phyloP scores from a whole-genome alignment of 2,797 vertebrate genomes.

The Thripadectes ignobilis region DNA sequence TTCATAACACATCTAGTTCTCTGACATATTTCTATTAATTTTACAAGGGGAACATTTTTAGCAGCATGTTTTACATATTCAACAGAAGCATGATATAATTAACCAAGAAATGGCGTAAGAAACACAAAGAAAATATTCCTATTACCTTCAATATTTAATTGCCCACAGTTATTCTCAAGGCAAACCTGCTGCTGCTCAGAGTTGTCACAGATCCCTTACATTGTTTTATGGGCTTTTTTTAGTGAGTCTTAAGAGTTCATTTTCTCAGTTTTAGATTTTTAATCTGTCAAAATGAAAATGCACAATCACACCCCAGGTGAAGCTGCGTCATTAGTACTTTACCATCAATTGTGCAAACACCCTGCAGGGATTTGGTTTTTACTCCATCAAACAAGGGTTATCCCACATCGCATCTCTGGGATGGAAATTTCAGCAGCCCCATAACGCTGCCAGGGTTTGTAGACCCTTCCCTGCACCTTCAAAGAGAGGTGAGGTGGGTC shows the following conservation, averaged over 20 bases:
- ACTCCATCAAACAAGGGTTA: background rate
- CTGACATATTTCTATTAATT: conserved; percentile 41
- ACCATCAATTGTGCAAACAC: background rate
- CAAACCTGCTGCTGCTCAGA: background rate
- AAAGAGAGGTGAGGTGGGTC: background rate
- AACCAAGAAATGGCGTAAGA: conserved; percentile 26
- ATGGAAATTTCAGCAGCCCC: background rate
- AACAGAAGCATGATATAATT: conserved; percentile 45
- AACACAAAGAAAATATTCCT: conserved; percentile 31
- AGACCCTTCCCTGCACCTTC: background rate
- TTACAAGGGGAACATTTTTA: conserved; percentile 44
- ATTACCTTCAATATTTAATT: conserved; percentile 36
- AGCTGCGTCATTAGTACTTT: background rate
- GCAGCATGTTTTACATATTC: conserved; percentile 12
- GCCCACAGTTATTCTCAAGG: background rate
- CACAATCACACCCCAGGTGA: background rate
- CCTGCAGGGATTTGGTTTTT: background rate
- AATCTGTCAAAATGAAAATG: background rate
- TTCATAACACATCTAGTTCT: conserved; percentile 38
- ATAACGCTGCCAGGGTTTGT: background rate
- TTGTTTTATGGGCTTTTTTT: background rate
- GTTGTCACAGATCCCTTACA: background rate
- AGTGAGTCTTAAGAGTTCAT: background rate
- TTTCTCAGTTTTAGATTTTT: background rate
- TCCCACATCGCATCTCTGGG: background rate